These are phyloP conservation scores for Zhuqinia jingwanae DNA, from an alignment of 2,888 invertebrate species.

Conservation along the genomic window DNA sequence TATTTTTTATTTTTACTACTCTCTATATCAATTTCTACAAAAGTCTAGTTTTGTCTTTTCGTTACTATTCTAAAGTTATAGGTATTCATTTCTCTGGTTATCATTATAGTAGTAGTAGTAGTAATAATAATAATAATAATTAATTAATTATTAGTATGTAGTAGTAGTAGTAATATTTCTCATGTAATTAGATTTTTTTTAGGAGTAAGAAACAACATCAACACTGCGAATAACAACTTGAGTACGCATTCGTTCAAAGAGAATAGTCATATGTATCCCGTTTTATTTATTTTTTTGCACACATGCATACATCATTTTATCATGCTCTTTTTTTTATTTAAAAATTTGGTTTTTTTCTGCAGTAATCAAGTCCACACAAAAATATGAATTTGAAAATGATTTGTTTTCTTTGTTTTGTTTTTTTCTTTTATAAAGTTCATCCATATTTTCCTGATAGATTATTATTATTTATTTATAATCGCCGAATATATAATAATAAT, in stretches of 20 bases:
- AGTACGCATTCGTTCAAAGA: conserved; percentile 66
- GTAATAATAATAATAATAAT: too few relatives aligned
- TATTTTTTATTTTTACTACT: conserved; percentile 35
- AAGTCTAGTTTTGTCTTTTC: conserved; percentile 73
- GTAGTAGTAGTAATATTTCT: conserved; percentile 35
- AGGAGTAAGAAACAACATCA: conserved; percentile 59
- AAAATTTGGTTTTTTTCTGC: conserved; percentile 18
- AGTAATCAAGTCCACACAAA: conserved; percentile 60
- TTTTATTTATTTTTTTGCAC: conserved; percentile 13
- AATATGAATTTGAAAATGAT: conserved; percentile 67
- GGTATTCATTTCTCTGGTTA: conserved; percentile 50
- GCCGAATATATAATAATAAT: conserved; percentile 22
- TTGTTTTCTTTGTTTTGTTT: conserved; percentile 15
- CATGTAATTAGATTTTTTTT: conserved; percentile 40
- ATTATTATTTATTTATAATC: neutral
- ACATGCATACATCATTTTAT: conserved; percentile 62
- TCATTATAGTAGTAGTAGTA: conserved; percentile 13
- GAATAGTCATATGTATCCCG: conserved; percentile 50
- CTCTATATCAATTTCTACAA: conserved; percentile 65
- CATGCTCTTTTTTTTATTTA: conserved; percentile 29
- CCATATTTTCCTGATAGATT: conserved; percentile 10
- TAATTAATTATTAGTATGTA: conserved; percentile 1
- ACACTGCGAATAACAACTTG: conserved; percentile 71
- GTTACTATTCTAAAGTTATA: conserved; percentile 70
- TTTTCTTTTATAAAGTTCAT: conserved; percentile 30